Evolutionary conservation across 2,113 vertebrate genomes (phyloP), one percentile per base, ranked within the genome.

Genomic region (Anser cygnoides): DNA sequence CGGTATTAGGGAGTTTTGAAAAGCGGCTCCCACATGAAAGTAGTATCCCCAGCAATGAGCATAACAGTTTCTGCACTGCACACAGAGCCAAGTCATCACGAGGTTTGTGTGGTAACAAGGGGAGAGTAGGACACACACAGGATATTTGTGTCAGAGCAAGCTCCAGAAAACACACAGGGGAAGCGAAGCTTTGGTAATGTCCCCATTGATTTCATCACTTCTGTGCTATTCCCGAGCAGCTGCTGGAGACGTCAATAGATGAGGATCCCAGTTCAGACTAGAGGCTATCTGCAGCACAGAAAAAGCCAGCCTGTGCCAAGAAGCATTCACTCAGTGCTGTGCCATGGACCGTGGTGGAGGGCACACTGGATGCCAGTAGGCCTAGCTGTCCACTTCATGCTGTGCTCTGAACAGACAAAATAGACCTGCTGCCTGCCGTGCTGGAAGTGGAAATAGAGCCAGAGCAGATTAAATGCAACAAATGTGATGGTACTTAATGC

Each of bases 1-100:
- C 61, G 81, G 80, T 44, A 70, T 65, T 11, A 88, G 21, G 31
- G 21, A 10, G 71, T 43, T 68, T 78, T 67, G 68, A 84, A 84
- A 84, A 90, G 52, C 66, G 78, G 68, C 73, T 93, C 70, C 95
- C 95, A 92, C 90, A 94, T 79, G 73, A 92, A 93, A 96, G 77
- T 1, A 79, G 41, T n/a, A 94, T 63, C 71, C 71, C 81, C 71
- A 93, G 86, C 73, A 87, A 88, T 0, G 10, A 12, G 20, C 1
- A 5, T 43, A 91, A 49, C 33, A 37, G 71, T 54, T 92, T 82
- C 89, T 57, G 78, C 31, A 22, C 44, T 31, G 65, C 15, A 29
- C 50, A 74, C 63, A 71, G 78, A 84, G 85, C 93, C 85, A 93
- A 94, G 88, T 12, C 88, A 80, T 95, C 96, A 96, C 2, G 10